Conservation (phyloP, 2,888 invertebrate species). For the Celastrina argiolus region DNA sequence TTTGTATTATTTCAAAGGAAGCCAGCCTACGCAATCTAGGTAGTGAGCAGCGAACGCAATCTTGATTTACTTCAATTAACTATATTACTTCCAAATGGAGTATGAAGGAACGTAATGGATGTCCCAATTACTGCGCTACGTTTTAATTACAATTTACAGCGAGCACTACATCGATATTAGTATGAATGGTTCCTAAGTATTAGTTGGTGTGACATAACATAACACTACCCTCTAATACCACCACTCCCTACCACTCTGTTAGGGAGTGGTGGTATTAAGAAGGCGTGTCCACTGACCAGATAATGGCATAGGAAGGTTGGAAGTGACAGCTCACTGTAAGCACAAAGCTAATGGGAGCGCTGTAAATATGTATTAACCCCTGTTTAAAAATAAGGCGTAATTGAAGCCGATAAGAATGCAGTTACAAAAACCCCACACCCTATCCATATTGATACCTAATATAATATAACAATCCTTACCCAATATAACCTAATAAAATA, state of each 20-base stretch:
- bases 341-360: neutral
- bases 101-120: slow-evolving; percentile 5
- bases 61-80: slow-evolving; percentile 2
- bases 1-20: neutral
- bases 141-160: neutral
- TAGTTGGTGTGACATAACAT: neutral
- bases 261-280: slow-evolving; percentile 13
- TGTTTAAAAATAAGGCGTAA: no score
- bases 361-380: no score
- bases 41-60: neutral
- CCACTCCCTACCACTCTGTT: neutral
- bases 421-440: no score
- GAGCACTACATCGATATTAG: neutral
- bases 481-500: no score
- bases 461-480: no score
- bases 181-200: neutral
- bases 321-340: neutral
- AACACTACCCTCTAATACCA: neutral
- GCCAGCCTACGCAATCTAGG: slow-evolving; percentile 6
- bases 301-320: neutral
- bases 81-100: slow-evolving; percentile 9
- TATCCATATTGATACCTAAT: no score
- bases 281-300: neutral
- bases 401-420: no score
- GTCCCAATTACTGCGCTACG: slow-evolving; percentile 1